A percentile compares a stretch with the other conserved stretches of the same genome.
phyloP scores from a whole-genome alignment of 2,888 invertebrate species.

The Papilio demoleus region DNA sequence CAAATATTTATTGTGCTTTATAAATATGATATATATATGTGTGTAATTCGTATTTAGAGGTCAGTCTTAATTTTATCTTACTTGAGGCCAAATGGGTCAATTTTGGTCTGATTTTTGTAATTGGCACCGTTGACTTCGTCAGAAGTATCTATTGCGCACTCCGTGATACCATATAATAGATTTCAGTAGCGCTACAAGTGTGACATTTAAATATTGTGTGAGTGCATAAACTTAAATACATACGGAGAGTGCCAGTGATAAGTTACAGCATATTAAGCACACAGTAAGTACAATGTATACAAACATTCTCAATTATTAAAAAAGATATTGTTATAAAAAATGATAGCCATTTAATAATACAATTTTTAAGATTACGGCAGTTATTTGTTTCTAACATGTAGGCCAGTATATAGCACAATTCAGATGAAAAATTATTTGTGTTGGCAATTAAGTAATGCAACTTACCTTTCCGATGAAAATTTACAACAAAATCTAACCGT shows the following conservation, averaged over 20 bases:
- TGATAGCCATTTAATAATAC: too few relatives aligned
- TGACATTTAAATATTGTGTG: not conserved
- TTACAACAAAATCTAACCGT: not conserved
- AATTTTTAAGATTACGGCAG: too few relatives aligned
- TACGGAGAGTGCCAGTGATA: not conserved
- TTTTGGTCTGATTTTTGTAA: constrained; percentile 64
- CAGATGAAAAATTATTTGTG: not conserved
- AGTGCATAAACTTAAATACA: not conserved
- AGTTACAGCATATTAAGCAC: not conserved
- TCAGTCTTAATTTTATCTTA: constrained; percentile 62
- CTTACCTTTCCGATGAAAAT: constrained; percentile 34
- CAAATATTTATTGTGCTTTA: not conserved
- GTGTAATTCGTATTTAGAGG: constrained; percentile 45
- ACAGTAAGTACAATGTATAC: too few relatives aligned
- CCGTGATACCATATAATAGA: constrained; percentile 3
- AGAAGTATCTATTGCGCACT: constrained; percentile 15
- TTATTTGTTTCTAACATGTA: too few relatives aligned
- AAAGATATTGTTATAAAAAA: too few relatives aligned
- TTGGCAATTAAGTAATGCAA: not conserved
- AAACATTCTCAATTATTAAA: too few relatives aligned
- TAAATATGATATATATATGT: not conserved
- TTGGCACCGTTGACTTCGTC: constrained; percentile 45
- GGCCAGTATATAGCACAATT: too few relatives aligned
- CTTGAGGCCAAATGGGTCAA: constrained; percentile 63
- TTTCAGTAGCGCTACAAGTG: not conserved